A percentile compares a stretch with the other conserved stretches of the same genome.
phyloP scores from a whole-genome alignment of 2,888 invertebrate species.

The Acanthosepion lycidas region DNA sequence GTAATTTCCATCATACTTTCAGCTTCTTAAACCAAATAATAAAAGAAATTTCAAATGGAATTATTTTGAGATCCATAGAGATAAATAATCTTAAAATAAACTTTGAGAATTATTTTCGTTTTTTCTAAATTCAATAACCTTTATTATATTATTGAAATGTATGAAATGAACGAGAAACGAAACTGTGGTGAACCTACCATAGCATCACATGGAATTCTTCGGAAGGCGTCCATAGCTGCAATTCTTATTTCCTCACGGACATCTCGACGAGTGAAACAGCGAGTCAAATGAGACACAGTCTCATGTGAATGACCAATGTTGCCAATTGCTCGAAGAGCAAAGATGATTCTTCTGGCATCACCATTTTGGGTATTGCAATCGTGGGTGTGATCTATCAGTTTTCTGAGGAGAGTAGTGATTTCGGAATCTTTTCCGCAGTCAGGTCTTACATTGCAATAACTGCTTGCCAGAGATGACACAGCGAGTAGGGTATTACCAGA shows the following conservation, averaged over 20 bases:
- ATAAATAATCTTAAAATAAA: neutral
- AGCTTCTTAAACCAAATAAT: too few relatives aligned
- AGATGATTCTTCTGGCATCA: neutral
- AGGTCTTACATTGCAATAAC: slow-evolving; percentile 79
- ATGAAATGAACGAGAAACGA: neutral
- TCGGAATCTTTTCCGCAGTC: slow-evolving; percentile 71
- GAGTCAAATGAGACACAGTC: slow-evolving; percentile 61
- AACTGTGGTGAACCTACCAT: neutral
- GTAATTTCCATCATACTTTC: neutral
- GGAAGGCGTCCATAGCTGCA: slow-evolving; percentile 86
- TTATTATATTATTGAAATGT: neutral
- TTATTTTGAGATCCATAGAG: too few relatives aligned
- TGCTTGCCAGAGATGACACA: slow-evolving; percentile 82
- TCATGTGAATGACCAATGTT: slow-evolving; percentile 84
- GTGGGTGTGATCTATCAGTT: neutral
- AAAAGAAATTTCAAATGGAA: neutral
- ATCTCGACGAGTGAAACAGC: slow-evolving; percentile 76
- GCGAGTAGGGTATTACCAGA: slow-evolving; percentile 80
- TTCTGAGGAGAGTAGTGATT: slow-evolving; percentile 61
- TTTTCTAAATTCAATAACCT: neutral
- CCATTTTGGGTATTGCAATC: neutral
- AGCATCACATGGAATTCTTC: slow-evolving; percentile 81
- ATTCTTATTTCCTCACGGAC: slow-evolving; percentile 83
- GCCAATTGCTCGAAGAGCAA: slow-evolving; percentile 85
- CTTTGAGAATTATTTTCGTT: neutral